Evolutionary conservation across 2,888 invertebrate species (phyloP).

Genomic region (Acrobasis consociella): DNA sequence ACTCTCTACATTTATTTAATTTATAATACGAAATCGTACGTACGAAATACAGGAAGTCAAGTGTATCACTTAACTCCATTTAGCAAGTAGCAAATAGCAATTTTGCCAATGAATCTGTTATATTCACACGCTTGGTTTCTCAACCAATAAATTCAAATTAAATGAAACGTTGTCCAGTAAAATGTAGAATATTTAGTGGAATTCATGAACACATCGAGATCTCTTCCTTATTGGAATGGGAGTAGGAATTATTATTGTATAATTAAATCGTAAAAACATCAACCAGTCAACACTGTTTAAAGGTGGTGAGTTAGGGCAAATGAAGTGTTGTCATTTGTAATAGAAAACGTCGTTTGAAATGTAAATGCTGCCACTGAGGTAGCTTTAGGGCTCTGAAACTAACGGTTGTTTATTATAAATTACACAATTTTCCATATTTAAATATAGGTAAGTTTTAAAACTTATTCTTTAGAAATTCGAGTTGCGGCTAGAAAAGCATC

Average conservation of each 20-base stretch:
- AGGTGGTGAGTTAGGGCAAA: neutral
- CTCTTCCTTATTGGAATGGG: constrained; percentile 55
- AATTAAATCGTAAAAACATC: constrained; percentile 20
- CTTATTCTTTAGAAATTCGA: too few relatives aligned
- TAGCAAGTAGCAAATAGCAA: constrained; percentile 31
- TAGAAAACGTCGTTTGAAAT: neutral
- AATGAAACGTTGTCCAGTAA: constrained; percentile 42
- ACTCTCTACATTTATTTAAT: neutral
- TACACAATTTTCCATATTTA: too few relatives aligned
- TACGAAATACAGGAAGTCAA: constrained; percentile 7
- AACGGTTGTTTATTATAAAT: neutral
- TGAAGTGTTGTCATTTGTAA: neutral
- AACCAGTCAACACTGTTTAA: neutral
- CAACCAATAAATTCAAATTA: constrained; percentile 42
- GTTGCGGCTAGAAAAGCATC: too few relatives aligned
- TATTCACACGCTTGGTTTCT: constrained; percentile 54
- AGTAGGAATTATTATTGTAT: constrained; percentile 41
- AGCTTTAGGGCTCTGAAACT: neutral
- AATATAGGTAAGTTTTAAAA: too few relatives aligned
- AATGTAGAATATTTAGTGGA: constrained; percentile 35
- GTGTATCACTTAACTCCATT: constrained; percentile 11
- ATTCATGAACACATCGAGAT: constrained; percentile 32
- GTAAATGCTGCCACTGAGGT: neutral
- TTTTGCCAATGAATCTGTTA: constrained; percentile 48
- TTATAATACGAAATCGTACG: constrained; percentile 8